Percentiles rank a stretch among this genome's conserved stretches.
Evolutionary conservation across 2,113 vertebrate genomes (phyloP).

Genomic region (Lanius collurio): DNA sequence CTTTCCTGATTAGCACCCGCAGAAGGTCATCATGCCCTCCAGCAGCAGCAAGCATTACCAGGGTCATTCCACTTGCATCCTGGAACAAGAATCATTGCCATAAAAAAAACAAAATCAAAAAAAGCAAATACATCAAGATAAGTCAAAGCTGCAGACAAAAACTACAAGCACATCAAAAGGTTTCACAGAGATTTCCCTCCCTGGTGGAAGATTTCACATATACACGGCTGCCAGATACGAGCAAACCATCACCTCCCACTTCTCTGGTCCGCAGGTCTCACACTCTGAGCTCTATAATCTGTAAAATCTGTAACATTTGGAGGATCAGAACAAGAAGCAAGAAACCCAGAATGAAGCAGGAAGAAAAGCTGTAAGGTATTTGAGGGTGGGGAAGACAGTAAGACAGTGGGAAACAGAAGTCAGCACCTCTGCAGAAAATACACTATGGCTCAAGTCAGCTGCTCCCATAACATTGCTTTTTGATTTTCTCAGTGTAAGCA

Average conservation of each 20-base stretch:
- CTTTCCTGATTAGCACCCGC: constrained; percentile 89
- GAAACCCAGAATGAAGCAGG: not conserved
- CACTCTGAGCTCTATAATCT: not conserved
- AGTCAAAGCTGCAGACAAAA: not conserved
- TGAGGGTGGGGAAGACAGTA: not conserved
- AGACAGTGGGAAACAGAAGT: not conserved
- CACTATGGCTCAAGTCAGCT: not conserved
- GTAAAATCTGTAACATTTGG: fast-evolving
- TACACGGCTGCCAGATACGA: not conserved
- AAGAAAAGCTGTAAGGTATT: not conserved
- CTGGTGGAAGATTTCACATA: not conserved
- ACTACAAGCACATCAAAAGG: not conserved
- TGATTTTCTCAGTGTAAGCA: not conserved
- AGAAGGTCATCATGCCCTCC: constrained; percentile 95
- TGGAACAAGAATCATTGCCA: constrained; percentile 42
- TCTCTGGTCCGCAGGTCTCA: not conserved
- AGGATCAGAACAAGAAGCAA: not conserved
- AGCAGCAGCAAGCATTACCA: constrained; percentile 93
- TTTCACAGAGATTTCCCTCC: not conserved
- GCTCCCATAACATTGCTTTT: not conserved
- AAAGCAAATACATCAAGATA: not conserved
- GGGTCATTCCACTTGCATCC: constrained; percentile 94
- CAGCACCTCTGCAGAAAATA: not conserved
- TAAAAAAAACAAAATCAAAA: not conserved
- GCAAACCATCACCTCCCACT: not conserved